Evolutionary conservation across 2,113 vertebrate genomes (phyloP), one percentile per base, ranked within the genome.

Genomic region (Halcyon malimbica): DNA sequence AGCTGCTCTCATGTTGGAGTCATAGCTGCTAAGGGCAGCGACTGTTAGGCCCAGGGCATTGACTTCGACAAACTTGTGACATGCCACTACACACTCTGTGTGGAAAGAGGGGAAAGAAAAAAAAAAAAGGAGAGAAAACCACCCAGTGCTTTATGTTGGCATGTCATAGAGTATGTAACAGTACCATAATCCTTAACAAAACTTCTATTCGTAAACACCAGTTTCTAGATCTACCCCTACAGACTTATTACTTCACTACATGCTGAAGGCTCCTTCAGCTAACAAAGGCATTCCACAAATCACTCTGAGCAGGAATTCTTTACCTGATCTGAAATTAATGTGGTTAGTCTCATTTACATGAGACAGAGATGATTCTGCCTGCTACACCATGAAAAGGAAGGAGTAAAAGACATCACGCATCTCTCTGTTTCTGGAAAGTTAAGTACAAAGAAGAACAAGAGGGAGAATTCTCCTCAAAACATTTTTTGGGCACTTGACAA

Each of bases 21-120:
- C 99, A 2, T 98, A 99, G 97, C 99, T 99, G 94, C 99, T 99
- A n/a, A 99, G 98, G 14, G 99, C 98, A 51, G 97, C 97, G 13
- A 99, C 90, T 0, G 99, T 98, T 6, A 99, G 90, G 7, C 99
- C 99, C 44, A 99, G 93, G 56, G 99, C 98, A 13, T 99, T 98
- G 70, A 98, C 98, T 65, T 99, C 99, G 14, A 99, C 97, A 87
- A 99, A 99, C 96, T 99, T 99, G 19, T 98, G 96, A 96, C 99
- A 99, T 51, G 99, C 99, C 51, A 99, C 97, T 65, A 99, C 98
- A 60, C 98, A 98, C 73, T 99, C 99, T 99, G 96, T 16, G 46
- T 56, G 64, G 78, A 13, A 80, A 80, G 33, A 64, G 2, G 41
- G 28, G 54, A 18, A 57, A 67, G 83, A 16, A 69, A 1, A 1